These are phyloP conservation scores for Paralichthys olivaceus DNA, from an alignment of 2,113 vertebrate species.

Conservation along the genomic window DNA sequence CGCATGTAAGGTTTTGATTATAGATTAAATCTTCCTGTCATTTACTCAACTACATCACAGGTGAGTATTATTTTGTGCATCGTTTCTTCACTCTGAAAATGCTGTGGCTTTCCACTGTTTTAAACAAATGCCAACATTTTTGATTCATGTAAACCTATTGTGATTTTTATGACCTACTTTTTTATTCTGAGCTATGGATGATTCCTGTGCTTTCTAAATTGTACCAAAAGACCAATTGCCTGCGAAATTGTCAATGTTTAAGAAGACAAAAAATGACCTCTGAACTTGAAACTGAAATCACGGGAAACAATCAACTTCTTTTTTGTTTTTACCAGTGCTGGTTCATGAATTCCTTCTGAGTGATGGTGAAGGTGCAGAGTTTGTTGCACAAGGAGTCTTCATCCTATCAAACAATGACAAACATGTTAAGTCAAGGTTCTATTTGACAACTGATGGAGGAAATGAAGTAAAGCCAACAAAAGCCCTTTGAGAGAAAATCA, in stretches of 20 bases:
- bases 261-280: background rate
- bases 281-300: conserved; percentile 16
- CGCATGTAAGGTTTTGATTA: too few species aligned
- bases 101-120: background rate
- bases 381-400: conserved; percentile 99
- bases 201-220: background rate
- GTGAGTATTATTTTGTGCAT: too few species aligned
- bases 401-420: conserved; percentile 83
- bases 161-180: background rate
- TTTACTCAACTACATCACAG: background rate
- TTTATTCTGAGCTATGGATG: background rate
- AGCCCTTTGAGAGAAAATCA: too few species aligned
- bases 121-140: background rate
- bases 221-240: too few species aligned
- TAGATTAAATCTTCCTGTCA: background rate
- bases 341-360: conserved; percentile 99
- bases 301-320: conserved; percentile 16
- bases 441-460: background rate
- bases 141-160: background rate
- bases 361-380: conserved; percentile 98
- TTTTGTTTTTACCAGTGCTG: conserved; percentile 96
- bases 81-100: too few species aligned
- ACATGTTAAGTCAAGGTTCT: background rate
- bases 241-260: background rate
- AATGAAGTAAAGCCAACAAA: background rate